phyloP scores from a whole-genome alignment of 2,888 invertebrate species.

The Lithophane semibrunnea region DNA sequence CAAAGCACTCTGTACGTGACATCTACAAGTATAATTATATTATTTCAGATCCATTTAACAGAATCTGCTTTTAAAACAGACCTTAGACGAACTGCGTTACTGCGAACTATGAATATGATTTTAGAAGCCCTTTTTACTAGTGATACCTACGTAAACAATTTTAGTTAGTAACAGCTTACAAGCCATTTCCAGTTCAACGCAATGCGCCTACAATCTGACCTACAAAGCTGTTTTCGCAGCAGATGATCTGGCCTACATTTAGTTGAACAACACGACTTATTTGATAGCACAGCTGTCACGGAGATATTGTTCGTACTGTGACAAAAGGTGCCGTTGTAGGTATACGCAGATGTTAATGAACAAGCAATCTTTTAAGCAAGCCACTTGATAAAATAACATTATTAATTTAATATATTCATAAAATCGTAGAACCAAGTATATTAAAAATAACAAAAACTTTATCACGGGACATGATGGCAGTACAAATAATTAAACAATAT shows the following conservation, averaged over 20 bases:
- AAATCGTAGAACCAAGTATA: neutral
- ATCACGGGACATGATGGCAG: too few species aligned
- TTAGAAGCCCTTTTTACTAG: too few species aligned
- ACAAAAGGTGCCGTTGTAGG: constrained; percentile 1
- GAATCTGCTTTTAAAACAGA: too few species aligned
- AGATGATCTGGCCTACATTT: constrained; percentile 57
- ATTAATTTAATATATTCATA: neutral
- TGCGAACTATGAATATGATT: too few species aligned
- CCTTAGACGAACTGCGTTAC: too few species aligned
- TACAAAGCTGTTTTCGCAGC: constrained; percentile 55
- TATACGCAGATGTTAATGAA: neutral
- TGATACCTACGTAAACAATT: neutral
- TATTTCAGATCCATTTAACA: too few species aligned
- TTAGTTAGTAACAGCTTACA: neutral
- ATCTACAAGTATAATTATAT: too few species aligned
- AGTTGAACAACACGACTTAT: constrained; percentile 54
- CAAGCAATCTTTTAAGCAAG: neutral
- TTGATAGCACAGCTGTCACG: constrained; percentile 43
- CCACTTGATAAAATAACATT: neutral
- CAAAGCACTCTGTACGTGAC: too few species aligned
- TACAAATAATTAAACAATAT: neutral
- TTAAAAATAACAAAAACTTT: neutral
- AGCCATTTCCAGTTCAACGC: constrained; percentile 32
- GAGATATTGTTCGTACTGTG: constrained; percentile 32
- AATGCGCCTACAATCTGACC: constrained; percentile 51